Conservation (phyloP, 2,888 invertebrate species). For the Lithophane ornitopus region DNA sequence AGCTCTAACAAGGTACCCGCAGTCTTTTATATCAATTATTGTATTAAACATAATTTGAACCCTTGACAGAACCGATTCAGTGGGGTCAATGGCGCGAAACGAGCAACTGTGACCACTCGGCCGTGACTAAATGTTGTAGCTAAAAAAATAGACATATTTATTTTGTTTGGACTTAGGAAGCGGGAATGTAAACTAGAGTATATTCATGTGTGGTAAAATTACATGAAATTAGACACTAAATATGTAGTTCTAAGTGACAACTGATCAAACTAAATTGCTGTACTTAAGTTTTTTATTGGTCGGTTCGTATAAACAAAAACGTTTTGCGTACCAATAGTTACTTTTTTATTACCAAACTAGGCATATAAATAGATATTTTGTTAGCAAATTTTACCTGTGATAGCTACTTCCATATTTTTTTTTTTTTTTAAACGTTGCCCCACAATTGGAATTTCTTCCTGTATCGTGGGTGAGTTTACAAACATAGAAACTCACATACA, state of each 20-base stretch:
- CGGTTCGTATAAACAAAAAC: too few species aligned
- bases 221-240: neutral
- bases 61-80: constrained; percentile 51
- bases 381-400: too few species aligned
- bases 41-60: constrained; percentile 67
- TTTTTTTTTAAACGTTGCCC: too few species aligned
- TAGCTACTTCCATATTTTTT: too few species aligned
- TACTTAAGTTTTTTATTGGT: neutral
- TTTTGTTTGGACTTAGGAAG: constrained; percentile 40
- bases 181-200: neutral
- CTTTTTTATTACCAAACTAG: too few species aligned
- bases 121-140: constrained; percentile 56
- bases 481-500: too few species aligned
- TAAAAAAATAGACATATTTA: constrained; percentile 52
- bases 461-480: too few species aligned
- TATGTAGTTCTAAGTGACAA: neutral
- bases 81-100: constrained; percentile 63
- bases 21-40: constrained; percentile 65
- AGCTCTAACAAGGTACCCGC: constrained; percentile 53
- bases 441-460: too few species aligned
- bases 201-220: constrained; percentile 7
- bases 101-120: constrained; percentile 66
- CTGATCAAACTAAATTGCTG: neutral
- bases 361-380: too few species aligned
- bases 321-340: too few species aligned